Conservation (phyloP, 2,888 invertebrate species). For the Chironomus tentans region DNA sequence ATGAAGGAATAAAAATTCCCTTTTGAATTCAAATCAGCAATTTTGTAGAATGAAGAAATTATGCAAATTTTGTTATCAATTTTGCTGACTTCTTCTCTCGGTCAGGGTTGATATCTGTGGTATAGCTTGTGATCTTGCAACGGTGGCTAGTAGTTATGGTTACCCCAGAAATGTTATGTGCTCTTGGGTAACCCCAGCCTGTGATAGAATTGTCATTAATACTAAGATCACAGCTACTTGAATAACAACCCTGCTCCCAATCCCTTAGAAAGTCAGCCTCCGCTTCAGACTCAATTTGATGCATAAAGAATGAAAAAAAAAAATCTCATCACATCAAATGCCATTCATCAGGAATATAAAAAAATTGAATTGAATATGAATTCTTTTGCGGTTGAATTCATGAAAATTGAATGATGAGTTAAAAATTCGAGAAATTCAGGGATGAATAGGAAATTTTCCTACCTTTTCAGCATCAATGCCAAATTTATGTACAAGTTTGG, state of each 20-base stretch:
- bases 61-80: constrained; percentile 1
- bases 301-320: not conserved
- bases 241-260: not conserved
- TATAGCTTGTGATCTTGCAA: too few species aligned
- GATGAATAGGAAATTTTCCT: not conserved
- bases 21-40: constrained; percentile 5
- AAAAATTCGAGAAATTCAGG: not conserved
- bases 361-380: constrained; percentile 6
- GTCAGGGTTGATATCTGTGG: not conserved
- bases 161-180: too few species aligned
- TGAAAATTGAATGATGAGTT: constrained; percentile 24
- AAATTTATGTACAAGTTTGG: not conserved
- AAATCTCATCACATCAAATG: not conserved
- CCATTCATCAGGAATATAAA: not conserved
- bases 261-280: too few species aligned
- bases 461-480: not conserved
- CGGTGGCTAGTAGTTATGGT: too few species aligned
- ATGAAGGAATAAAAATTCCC: not conserved
- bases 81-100: not conserved
- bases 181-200: too few species aligned
- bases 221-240: too few species aligned
- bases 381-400: constrained; percentile 20
- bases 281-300: too few species aligned
- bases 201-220: too few species aligned
- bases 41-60: constrained; percentile 1